These are phyloP conservation scores for Microcaecilia unicolor DNA, from an alignment of 2,797 vertebrate species.

Conservation along the genomic window DNA sequence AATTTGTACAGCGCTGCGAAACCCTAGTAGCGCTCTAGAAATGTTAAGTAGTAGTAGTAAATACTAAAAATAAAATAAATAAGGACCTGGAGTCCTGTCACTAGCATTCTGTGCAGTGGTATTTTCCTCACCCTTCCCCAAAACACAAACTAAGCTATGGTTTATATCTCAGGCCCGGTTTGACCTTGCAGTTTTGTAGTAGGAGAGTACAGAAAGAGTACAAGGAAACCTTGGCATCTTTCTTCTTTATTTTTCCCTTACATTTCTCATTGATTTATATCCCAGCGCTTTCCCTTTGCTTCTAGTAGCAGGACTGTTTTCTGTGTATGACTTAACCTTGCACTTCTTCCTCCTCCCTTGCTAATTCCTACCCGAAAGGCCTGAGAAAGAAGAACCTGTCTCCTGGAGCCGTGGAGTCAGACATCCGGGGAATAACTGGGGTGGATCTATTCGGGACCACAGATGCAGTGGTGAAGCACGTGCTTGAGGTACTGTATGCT, in stretches of 20 bases:
- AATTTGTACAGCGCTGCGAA: no score
- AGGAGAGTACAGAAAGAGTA: background rate
- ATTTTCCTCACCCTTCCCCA: background rate
- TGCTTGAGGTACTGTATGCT: conserved; percentile 78
- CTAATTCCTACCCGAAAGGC: conserved; percentile 50
- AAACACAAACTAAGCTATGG: background rate
- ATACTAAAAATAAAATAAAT: no score
- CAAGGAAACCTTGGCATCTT: background rate
- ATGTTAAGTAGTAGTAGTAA: no score
- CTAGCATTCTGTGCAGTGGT: background rate
- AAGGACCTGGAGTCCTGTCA: no score
- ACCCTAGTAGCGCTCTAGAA: no score
- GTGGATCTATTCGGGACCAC: conserved; percentile 92
- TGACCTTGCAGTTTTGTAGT: background rate
- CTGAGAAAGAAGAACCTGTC: conserved; percentile 94
- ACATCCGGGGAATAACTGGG: conserved; percentile 85
- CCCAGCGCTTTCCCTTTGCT: no score
- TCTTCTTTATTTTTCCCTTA: background rate
- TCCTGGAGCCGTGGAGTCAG: conserved; percentile 85
- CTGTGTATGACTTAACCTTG: conserved; percentile 41
- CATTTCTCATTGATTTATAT: no score
- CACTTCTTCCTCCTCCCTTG: background rate
- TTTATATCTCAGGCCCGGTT: fast-evolving
- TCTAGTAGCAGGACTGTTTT: no score
- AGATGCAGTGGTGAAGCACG: conserved; percentile 91